Base-by-base conservation (phyloP, 92 coral and sea anemone genomes). In the Heteractis magnifica region DNA sequence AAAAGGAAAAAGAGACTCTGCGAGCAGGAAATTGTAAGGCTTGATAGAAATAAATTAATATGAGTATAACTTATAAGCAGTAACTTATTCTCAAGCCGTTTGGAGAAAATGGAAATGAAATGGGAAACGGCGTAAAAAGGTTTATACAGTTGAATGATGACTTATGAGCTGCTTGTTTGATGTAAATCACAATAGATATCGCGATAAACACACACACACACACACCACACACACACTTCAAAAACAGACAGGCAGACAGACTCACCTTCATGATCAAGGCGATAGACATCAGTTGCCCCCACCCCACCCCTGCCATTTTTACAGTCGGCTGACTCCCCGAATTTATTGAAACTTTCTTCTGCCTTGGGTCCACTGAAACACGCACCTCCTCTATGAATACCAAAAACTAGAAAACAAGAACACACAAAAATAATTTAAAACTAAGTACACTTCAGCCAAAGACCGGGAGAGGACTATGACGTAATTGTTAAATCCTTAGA, bases 371-470 rank as follows among this genome's bases (percentile, higher is more conserved):
- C 98, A 16, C 98, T 88, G 16, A 89, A 77, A 72, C 98, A 95
- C 18, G 94, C 98, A 12, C 98, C 98, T 13, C 98, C 98, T 82
- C 87, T 92, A 80, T 92, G 98, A 71, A 95, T 90, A 15, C 95
- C 98, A 76, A 95, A 95, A 49, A 95, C 98, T 95, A 80, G 59
- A 75, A 71, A 49, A 70, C 23, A 74, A 55, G 56, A 75, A 62
- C 6, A 23, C 72, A 16, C 34, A 60, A 49, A 53, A 26, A 23
- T 13, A 26, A 71, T 34, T 34, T 34, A 34, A 2, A 34, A 34
- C 2, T 34, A 34, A 34, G 44, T 34, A 34, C 44, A 2, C 44
- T 34, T 34, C 16, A 23, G 20, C 49, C 15, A 18, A 72, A 41
- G 16, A 26, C 8, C 5, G 6, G 7, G 15, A 26, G 77, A 12